These are phyloP conservation scores for Typhlomys cinereus DNA, from an alignment of 2,113 vertebrate species.

Conservation along the genomic window DNA sequence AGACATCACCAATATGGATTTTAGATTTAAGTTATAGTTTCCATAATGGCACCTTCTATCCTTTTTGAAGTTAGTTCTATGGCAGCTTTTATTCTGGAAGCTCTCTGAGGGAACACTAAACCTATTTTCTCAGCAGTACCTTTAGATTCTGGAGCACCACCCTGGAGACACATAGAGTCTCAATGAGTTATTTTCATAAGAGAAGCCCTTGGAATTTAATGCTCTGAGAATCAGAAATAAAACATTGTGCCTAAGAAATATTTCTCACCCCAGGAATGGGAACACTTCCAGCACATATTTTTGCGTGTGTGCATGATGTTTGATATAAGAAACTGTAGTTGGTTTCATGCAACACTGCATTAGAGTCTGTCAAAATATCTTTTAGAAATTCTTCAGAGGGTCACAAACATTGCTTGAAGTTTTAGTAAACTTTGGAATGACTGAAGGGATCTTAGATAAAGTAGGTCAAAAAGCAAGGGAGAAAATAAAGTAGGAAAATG, in stretches of 20 bases:
- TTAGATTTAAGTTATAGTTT: conserved; percentile 27
- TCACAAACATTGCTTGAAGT: background rate
- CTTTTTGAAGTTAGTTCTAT: background rate
- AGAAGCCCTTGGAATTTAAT: background rate
- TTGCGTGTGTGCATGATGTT: background rate
- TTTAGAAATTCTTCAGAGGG: conserved; percentile 16
- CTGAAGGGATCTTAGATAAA: background rate
- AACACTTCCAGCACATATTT: background rate
- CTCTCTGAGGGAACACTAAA: background rate
- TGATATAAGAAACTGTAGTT: background rate
- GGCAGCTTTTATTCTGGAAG: too few species aligned
- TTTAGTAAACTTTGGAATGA: background rate
- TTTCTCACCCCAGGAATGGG: background rate
- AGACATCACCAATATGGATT: background rate
- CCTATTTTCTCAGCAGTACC: background rate
- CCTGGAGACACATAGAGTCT: background rate
- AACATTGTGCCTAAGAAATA: conserved; percentile 24
- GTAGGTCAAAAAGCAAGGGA: background rate
- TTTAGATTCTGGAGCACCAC: background rate
- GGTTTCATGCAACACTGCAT: background rate
- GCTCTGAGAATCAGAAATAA: conserved; percentile 49
- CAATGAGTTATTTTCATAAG: conserved; percentile 16
- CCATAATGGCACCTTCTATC: background rate
- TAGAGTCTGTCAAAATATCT: background rate
- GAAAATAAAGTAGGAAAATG: background rate